Percentiles rank a stretch among this genome's conserved stretches.
phyloP scores from a whole-genome alignment of 53 echinoderm and acorn worm species.

The Holothuria scabra region DNA sequence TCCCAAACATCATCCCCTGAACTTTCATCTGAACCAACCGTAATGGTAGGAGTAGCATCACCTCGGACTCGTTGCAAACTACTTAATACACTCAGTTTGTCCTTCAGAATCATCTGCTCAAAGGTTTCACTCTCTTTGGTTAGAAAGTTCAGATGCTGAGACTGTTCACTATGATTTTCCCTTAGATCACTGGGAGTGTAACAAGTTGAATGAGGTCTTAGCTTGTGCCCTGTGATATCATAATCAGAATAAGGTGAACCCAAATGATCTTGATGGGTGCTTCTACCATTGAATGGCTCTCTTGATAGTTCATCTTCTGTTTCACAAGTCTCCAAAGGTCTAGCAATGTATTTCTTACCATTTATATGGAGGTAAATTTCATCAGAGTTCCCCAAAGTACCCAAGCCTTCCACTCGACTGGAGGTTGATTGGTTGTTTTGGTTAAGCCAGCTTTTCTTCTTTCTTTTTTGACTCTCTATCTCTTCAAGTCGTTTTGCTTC shows the following conservation, averaged over 20 bases:
- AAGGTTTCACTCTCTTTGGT: not conserved
- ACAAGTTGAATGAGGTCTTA: too few relatives aligned
- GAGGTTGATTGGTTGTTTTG: not conserved
- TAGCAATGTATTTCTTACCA: constrained; percentile 33
- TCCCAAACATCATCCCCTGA: too few relatives aligned
- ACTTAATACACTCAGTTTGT: constrained; percentile 20
- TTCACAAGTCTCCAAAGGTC: constrained; percentile 12
- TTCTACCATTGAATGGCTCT: too few relatives aligned
- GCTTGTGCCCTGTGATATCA: too few relatives aligned
- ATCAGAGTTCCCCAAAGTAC: not conserved
- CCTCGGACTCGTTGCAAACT: not conserved
- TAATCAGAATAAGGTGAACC: too few relatives aligned
- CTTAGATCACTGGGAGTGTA: not conserved
- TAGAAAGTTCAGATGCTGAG: not conserved
- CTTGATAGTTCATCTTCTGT: too few relatives aligned
- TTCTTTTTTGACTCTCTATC: not conserved
- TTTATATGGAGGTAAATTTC: constrained; percentile 47
- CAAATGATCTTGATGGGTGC: not conserved
- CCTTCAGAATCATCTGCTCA: constrained; percentile 32
- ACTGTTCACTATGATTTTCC: not conserved
- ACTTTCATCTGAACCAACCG: too few relatives aligned
- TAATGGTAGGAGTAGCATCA: too few relatives aligned
- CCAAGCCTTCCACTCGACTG: not conserved
- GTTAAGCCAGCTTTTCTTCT: not conserved
- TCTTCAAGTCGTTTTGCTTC: not conserved